Evolutionary conservation across 2,797 vertebrate genomes (phyloP).

Genomic region (Pipistrellus nathusii): DNA sequence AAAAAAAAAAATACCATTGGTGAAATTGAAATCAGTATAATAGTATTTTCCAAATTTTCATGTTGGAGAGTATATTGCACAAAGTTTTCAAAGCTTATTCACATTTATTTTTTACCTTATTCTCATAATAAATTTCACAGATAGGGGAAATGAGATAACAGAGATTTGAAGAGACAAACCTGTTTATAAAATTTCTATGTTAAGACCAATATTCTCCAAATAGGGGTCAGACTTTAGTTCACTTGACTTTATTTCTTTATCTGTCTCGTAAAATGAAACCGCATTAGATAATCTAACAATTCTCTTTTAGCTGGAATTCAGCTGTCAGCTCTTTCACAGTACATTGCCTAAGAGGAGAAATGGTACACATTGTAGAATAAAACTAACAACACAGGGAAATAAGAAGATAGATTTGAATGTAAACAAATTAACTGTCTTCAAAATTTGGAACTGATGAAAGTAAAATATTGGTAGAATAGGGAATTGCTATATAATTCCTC

Average conservation of each 20-base stretch:
- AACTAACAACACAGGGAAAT: neutral
- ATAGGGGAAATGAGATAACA: neutral
- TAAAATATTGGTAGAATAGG: neutral
- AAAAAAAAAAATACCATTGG: constrained; percentile 28
- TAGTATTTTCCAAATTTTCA: neutral
- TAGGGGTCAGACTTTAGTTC: neutral
- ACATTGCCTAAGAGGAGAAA: neutral
- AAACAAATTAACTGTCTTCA: neutral
- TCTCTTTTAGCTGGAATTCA: neutral
- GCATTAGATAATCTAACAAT: neutral
- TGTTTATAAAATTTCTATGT: neutral
- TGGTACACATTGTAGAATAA: neutral
- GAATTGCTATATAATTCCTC: neutral
- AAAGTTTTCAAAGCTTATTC: neutral
- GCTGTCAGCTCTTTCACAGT: neutral
- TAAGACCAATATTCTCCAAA: neutral
- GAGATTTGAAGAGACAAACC: neutral
- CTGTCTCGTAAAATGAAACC: neutral
- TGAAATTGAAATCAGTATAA: neutral
- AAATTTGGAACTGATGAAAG: constrained; percentile 1
- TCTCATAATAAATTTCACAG: neutral
- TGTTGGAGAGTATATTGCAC: neutral
- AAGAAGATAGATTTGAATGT: neutral
- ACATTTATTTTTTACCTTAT: constrained; percentile 20
- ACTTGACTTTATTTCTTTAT: neutral